Evolutionary conservation across 2,888 invertebrate genomes (phyloP).

Genomic region (Odontocolon sp.): DNA sequence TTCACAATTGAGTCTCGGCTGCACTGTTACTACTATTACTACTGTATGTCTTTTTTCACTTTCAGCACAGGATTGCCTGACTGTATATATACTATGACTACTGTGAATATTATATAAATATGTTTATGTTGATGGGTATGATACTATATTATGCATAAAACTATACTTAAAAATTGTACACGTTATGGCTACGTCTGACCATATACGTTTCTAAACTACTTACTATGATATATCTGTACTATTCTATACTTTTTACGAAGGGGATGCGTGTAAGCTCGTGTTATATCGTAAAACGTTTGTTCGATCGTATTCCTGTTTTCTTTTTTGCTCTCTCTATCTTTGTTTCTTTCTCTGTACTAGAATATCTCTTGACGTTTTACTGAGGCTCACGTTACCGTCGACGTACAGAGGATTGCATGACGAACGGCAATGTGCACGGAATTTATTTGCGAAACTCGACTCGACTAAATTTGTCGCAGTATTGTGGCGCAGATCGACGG

Average conservation of each 20-base stretch:
- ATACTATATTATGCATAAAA: slow-evolving; percentile 48
- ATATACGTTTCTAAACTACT: slow-evolving; percentile 38
- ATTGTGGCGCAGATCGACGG: slow-evolving; percentile 25
- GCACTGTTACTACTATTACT: slow-evolving; percentile 23
- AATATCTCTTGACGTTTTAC: slow-evolving; percentile 44
- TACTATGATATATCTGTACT: slow-evolving; percentile 12
- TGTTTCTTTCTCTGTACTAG: slow-evolving; percentile 30
- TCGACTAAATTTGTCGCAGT: slow-evolving; percentile 45
- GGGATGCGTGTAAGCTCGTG: slow-evolving; percentile 46
- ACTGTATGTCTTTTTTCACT: slow-evolving; percentile 35
- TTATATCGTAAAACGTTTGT: slow-evolving; percentile 59
- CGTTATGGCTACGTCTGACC: slow-evolving; percentile 24
- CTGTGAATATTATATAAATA: slow-evolving; percentile 50
- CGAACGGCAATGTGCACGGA: slow-evolving; percentile 65
- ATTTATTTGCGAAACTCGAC: slow-evolving; percentile 58
- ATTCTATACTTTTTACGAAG: slow-evolving; percentile 27
- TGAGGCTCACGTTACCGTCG: slow-evolving; percentile 42
- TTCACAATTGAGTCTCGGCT: too few relatives aligned
- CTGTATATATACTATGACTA: slow-evolving; percentile 37
- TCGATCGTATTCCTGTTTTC: slow-evolving; percentile 64
- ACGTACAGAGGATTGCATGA: slow-evolving; percentile 59
- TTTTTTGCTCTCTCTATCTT: slow-evolving; percentile 28
- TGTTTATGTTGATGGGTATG: slow-evolving; percentile 30
- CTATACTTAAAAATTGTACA: slow-evolving; percentile 29
- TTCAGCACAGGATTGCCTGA: slow-evolving; percentile 63